A percentile compares a stretch with the other conserved stretches of the same genome.
Conservation (phyloP, 2,113 vertebrate genomes). For the Collichthys lucidus region DNA sequence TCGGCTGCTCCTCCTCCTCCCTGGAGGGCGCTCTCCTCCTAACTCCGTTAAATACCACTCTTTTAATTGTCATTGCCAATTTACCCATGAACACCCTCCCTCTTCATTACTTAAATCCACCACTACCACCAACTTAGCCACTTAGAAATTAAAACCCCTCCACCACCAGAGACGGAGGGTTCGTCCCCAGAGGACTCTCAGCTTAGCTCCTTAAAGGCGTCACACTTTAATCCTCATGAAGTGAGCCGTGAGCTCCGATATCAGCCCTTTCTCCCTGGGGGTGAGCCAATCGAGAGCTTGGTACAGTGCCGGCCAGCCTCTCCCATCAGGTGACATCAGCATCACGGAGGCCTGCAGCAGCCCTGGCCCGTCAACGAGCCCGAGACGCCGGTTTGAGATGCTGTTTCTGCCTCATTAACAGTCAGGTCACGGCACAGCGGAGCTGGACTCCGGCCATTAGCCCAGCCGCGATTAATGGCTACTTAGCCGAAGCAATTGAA, state of each 20-base stretch:
- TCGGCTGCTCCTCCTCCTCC: conserved; percentile 31
- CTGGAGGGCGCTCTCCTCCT: conserved; percentile 50
- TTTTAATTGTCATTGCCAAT: conserved; percentile 67
- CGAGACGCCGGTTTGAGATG: neutral
- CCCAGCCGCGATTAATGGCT: conserved; percentile 56
- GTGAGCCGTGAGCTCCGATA: conserved; percentile 49
- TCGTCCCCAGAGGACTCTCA: conserved; percentile 45
- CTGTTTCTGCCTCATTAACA: conserved; percentile 54
- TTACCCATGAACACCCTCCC: conserved; percentile 38
- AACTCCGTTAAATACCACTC: conserved; percentile 68
- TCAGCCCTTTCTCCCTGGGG: conserved; percentile 8
- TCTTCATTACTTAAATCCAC: conserved; percentile 40
- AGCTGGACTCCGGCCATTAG: conserved; percentile 65
- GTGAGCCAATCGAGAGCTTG: conserved; percentile 2
- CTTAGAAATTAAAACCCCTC: conserved; percentile 60
- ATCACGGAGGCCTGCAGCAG: conserved; percentile 31
- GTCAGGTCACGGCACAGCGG: conserved; percentile 48
- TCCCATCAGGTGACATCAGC: conserved; percentile 68
- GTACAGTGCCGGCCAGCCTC: conserved; percentile 1
- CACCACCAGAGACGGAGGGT: conserved; percentile 17
- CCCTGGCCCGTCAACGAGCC: neutral
- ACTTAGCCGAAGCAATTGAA: conserved; percentile 59
- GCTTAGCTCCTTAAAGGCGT: conserved; percentile 57
- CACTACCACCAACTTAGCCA: conserved; percentile 41
- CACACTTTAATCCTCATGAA: conserved; percentile 68